Base-by-base conservation (phyloP, 2,113 vertebrate genomes). In the Gymnocephalus cernua region DNA sequence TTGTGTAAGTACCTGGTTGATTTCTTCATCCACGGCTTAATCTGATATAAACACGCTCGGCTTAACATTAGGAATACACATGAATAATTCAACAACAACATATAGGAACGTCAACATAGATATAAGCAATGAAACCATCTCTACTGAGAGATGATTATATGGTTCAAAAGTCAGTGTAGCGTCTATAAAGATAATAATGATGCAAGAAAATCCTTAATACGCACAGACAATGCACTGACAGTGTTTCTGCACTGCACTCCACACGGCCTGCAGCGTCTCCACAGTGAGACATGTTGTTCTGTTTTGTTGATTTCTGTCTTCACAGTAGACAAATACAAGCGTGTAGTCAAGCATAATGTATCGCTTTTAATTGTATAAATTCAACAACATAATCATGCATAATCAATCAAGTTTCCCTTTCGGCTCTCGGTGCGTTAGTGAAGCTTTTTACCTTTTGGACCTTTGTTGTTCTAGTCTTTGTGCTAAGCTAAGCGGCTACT, bases 81-180 rank as follows among this genome's bases (percentile, higher is more conserved):
- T 82, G 57, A 85, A 86, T 86, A 77, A 86, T 74, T 82, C 38
- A 74, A 74, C 23, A 47, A 12, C 19, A 35, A 45, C 23, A 11
- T 41, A 29, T 32, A 15, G 65, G n/a, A 19, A 21, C 15, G 63
- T 58, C 13, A 27, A 35, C 23, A 13, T 14, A 25, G 1, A 80
- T 56, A 11, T 13, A n/a, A n/a, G 6, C 1, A 32, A 29, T 13
- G 44, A 53, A 64, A 58, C n/a, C 59, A 5, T 44, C n/a, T 16
- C n/a, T 3, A 7, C 51, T 15, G 51, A 71, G 35, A 61, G 44
- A 21, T 2, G 29, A 59, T 76, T 54, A 59, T 11, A 29, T 15
- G 57, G 50, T 78, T 79, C 18, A 54, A 10, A 27, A 76, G 47
- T 82, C 74, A 57, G 56, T 7, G 67, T 6, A 25, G 68, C 75